Conservation (phyloP, 2,797 vertebrate species). For the Staurois parvus region DNA sequence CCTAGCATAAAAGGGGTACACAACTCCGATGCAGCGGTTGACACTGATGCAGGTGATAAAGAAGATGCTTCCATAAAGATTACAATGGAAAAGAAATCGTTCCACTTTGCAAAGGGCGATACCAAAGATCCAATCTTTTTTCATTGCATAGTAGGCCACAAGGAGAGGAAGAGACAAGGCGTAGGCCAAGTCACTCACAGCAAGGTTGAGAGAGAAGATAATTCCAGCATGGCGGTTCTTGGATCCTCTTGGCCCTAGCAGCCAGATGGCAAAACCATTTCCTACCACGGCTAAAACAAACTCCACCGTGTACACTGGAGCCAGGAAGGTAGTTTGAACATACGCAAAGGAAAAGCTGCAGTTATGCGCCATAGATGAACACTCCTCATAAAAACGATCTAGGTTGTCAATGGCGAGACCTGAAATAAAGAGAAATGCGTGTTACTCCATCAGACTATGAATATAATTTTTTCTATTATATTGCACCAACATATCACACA, state of each 20-base stretch:
- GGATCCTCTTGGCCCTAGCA: conserved; percentile 69
- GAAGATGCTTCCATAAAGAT: conserved; percentile 81
- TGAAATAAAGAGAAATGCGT: not conserved
- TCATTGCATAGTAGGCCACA: conserved; percentile 71
- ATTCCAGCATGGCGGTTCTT: conserved; percentile 79
- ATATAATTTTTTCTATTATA: no score
- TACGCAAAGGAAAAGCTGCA: not conserved
- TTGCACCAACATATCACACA: no score
- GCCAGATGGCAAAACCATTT: conserved; percentile 79
- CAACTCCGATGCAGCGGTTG: conserved; percentile 80
- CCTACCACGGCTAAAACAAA: conserved; percentile 75
- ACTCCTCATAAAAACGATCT: not conserved
- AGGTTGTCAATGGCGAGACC: not conserved
- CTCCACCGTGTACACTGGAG: conserved; percentile 72
- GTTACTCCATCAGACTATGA: no score
- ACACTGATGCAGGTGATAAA: conserved; percentile 86
- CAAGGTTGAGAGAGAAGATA: conserved; percentile 82
- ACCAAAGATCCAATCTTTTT: conserved; percentile 79
- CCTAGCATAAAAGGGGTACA: conserved; percentile 78
- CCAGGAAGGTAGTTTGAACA: conserved; percentile 74
- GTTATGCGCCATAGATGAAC: not conserved
- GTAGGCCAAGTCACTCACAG: conserved; percentile 82
- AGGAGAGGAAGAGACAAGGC: conserved; percentile 79
- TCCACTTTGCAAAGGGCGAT: conserved; percentile 75
- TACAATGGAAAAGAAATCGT: conserved; percentile 83